These are phyloP conservation scores for Calyptommatus sinebrachiatus DNA, from an alignment of 2,113 vertebrate species.

Conservation along the genomic window DNA sequence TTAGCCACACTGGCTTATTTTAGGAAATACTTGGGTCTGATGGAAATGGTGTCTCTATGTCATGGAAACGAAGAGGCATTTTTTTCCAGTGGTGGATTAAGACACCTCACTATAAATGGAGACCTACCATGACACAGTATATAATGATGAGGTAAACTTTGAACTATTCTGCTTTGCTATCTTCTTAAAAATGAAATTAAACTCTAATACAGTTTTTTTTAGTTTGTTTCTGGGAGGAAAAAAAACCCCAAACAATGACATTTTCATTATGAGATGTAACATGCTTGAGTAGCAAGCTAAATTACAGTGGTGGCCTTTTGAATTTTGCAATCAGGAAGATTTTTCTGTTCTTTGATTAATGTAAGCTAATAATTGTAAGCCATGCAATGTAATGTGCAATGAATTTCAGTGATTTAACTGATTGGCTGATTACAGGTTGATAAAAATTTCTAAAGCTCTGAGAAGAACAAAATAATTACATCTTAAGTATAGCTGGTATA, in stretches of 20 bases:
- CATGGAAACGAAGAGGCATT: too few relatives aligned
- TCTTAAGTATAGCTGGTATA: conserved; percentile 41
- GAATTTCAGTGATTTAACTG: conserved; percentile 30
- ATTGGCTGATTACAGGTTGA: conserved; percentile 50
- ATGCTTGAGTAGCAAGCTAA: background rate
- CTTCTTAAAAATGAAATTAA: background rate
- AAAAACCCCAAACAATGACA: background rate
- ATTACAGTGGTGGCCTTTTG: conserved; percentile 22
- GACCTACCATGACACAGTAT: too few relatives aligned
- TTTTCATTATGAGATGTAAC: conserved; percentile 25
- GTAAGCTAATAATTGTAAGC: conserved; percentile 45
- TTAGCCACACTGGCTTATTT: too few relatives aligned
- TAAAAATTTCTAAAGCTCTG: conserved; percentile 41
- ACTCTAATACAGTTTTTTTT: conserved; percentile 1
- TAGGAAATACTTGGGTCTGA: too few relatives aligned
- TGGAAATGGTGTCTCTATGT: too few relatives aligned
- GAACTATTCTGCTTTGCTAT: background rate
- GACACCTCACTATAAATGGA: too few relatives aligned
- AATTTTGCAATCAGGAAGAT: conserved; percentile 34
- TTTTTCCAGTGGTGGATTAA: too few relatives aligned
- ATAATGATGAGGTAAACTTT: background rate
- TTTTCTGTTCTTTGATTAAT: conserved; percentile 57
- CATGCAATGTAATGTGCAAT: background rate
- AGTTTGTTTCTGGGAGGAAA: background rate
- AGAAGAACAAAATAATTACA: conserved; percentile 23